Evolutionary conservation across 2,113 vertebrate species (phyloP).

Genomic region (Cheirogaleus medius): DNA sequence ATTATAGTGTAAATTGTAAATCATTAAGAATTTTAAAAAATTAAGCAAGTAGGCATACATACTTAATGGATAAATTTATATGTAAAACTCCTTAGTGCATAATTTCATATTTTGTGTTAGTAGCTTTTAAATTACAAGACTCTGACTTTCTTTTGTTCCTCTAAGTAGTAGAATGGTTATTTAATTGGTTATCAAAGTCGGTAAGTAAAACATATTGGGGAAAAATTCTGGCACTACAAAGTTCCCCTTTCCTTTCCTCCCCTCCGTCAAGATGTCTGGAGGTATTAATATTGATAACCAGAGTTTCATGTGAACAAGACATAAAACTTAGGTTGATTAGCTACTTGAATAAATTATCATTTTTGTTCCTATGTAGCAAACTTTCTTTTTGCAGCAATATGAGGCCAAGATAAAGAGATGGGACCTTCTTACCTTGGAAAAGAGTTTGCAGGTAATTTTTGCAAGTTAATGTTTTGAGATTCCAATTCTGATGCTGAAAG

Average conservation of each 20-base stretch:
- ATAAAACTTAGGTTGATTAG: slow-evolving; percentile 81
- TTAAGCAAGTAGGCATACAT: neutral
- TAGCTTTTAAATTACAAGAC: slow-evolving; percentile 26
- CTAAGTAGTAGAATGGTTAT: slow-evolving; percentile 43
- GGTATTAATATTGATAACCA: slow-evolving; percentile 60
- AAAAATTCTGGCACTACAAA: slow-evolving; percentile 60
- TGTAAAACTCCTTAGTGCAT: neutral
- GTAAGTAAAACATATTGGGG: slow-evolving; percentile 36
- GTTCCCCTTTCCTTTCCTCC: slow-evolving; percentile 45
- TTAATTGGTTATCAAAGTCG: slow-evolving; percentile 50
- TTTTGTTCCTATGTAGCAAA: slow-evolving; percentile 79
- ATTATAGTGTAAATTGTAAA: neutral
- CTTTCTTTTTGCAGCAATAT: slow-evolving; percentile 48
- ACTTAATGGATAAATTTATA: neutral
- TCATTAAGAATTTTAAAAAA: neutral
- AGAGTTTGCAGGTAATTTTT: slow-evolving; percentile 55
- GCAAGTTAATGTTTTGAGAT: slow-evolving; percentile 73
- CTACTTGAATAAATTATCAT: slow-evolving; percentile 75
- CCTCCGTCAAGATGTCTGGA: neutral
- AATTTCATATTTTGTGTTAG: neutral
- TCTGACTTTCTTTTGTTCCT: slow-evolving; percentile 29
- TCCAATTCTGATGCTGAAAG: slow-evolving; percentile 8
- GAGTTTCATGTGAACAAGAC: slow-evolving; percentile 80
- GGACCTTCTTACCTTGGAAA: slow-evolving; percentile 75
- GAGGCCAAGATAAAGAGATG: slow-evolving; percentile 67